Evolutionary conservation across 2,888 invertebrate genomes (phyloP).

Genomic region (Philaethria dido): DNA sequence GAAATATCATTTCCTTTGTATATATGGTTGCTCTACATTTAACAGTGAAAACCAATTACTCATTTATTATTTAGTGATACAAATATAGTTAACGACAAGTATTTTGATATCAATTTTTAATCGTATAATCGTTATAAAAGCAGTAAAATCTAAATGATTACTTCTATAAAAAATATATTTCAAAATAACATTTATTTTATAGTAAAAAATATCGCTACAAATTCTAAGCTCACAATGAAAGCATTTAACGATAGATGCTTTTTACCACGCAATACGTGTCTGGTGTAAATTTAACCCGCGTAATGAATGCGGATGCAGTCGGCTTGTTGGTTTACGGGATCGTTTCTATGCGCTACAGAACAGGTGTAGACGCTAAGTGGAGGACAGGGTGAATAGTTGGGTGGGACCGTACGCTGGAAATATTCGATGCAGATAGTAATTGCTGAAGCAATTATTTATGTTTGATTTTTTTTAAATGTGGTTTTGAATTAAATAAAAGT

Average conservation of each 20-base stretch:
- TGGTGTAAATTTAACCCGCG: constrained; percentile 37
- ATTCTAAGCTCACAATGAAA: constrained; percentile 1
- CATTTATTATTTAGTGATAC: not conserved
- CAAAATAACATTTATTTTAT: not conserved
- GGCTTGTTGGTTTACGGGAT: constrained; percentile 34
- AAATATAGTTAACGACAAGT: not conserved
- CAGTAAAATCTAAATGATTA: too few relatives aligned
- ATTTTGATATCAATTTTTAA: too few relatives aligned
- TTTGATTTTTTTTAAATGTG: not conserved
- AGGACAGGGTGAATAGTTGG: constrained; percentile 14
- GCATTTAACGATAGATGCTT: constrained; percentile 10
- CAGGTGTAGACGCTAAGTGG: constrained; percentile 25
- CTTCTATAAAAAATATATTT: not conserved
- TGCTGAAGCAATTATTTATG: constrained; percentile 6
- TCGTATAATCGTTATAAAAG: too few relatives aligned
- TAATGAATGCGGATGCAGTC: constrained; percentile 43
- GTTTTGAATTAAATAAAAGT: not conserved
- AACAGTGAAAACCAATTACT: not conserved
- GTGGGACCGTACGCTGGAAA: constrained; percentile 4
- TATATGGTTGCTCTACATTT: not conserved
- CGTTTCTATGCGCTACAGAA: constrained; percentile 33
- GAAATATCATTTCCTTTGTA: not conserved
- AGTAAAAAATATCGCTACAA: not conserved
- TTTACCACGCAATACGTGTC: constrained; percentile 29
- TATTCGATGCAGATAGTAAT: constrained; percentile 8